Base-by-base conservation (phyloP, 1,140 invertebrate genomes). In the Drosophila nikananu region DNA sequence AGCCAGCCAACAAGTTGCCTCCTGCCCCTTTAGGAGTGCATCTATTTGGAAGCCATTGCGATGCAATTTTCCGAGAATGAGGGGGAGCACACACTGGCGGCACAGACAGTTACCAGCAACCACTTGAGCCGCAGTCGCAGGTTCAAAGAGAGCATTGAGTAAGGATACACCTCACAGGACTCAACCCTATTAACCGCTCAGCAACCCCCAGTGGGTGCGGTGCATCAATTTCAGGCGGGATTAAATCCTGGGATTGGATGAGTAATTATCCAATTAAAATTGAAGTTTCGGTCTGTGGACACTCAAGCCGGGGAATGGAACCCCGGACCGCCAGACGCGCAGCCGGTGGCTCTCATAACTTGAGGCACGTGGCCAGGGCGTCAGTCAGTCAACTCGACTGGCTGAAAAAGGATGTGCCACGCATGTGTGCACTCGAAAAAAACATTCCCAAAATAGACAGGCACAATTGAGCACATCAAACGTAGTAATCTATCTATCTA, bases 251-350 rank as follows among this genome's bases (percentile, higher is more conserved):
- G 63, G 57, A 91, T 68, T 91, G 72, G 64, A 72, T 86, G 65
- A 86, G 86, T 90, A 89, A 89, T 89, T 89, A 90, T 86, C 75
- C 81, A 90, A 90, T 86, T 90, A 86, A 90, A 82, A 86, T 52
- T 68, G 68, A 80, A 83, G 78, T 73, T 76, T 65, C 54, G 49
- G 63, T 42, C 62, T 32, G 46, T 60, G 59, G 68, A 64, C 64
- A 65, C 41, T 71, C 39, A 9, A 27, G 51, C 27, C 6, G 30
- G 51, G 51, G 51, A 54, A 21, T 21, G 51, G n/a, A 52, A 52
- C 52, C 52, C 52, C 8, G 32, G 19, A 23, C 52, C 19, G 52
- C 32, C 52, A 55, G 52, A 55, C 52, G 23, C 32, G 21, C 32
- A 52, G 35, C 27, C 49, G 25, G 17, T 32, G 55, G 59, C 23